Conservation (phyloP, 2,113 vertebrate genomes). For the Semnopithecus entellus region DNA sequence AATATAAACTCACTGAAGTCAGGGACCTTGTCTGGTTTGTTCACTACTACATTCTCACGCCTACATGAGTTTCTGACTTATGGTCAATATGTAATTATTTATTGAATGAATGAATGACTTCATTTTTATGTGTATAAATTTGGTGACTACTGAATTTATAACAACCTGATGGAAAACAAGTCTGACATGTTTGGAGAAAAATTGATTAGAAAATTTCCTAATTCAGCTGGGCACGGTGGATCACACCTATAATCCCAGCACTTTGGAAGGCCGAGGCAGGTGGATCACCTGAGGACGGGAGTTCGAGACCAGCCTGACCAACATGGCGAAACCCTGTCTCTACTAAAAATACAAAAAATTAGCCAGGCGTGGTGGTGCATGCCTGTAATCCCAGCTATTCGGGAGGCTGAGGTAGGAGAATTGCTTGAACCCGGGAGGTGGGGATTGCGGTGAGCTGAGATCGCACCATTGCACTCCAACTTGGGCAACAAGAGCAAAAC, state of each 20-base stretch:
- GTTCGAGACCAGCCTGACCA: neutral
- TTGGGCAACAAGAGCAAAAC: too few relatives aligned
- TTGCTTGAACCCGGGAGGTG: too few relatives aligned
- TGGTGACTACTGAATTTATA: neutral
- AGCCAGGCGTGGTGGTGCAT: too few relatives aligned
- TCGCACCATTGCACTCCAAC: too few relatives aligned
- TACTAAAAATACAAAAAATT: too few relatives aligned
- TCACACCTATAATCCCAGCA: neutral
- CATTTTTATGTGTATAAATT: neutral
- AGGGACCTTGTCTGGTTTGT: neutral
- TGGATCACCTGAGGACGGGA: neutral
- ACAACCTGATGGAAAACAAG: slow-evolving; percentile 18
- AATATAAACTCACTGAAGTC: neutral
- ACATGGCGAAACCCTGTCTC: too few relatives aligned
- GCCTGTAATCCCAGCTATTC: too few relatives aligned
- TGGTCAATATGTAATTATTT: neutral
- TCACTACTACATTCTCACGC: neutral
- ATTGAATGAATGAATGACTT: slow-evolving; percentile 1
- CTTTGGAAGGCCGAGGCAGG: neutral
- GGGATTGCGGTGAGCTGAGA: too few relatives aligned
- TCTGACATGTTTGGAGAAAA: slow-evolving; percentile 33
- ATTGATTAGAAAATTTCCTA: neutral
- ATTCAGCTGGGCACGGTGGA: neutral
- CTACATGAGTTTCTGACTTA: neutral
- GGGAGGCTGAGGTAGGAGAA: too few relatives aligned